Evolutionary conservation across 2,797 vertebrate species (phyloP).

Genomic region (Sorex maritimensis): DNA sequence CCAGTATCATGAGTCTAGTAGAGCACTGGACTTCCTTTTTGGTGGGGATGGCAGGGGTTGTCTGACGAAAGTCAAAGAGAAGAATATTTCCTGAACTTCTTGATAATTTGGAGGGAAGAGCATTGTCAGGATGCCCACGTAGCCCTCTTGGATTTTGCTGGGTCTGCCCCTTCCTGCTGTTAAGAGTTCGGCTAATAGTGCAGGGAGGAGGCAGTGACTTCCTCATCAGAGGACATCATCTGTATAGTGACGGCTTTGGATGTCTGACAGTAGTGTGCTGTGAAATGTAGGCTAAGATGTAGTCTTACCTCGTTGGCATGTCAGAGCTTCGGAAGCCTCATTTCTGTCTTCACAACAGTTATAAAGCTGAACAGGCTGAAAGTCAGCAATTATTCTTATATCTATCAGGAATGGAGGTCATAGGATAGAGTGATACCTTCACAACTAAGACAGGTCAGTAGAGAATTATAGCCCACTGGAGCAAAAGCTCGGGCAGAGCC

Average conservation of each 20-base stretch:
- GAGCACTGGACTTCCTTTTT: neutral
- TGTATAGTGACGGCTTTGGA: neutral
- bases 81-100: neutral
- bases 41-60: neutral
- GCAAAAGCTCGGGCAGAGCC: too few species aligned
- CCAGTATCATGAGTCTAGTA: neutral
- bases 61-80: neutral
- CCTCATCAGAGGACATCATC: neutral
- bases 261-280: too few species aligned
- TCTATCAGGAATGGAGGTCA: neutral
- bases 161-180: too few species aligned
- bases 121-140: neutral
- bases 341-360: neutral
- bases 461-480: too few species aligned
- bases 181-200: neutral
- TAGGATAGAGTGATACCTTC: neutral
- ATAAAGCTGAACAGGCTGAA: neutral
- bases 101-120: neutral
- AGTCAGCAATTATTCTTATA: constrained; percentile 13
- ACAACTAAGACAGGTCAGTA: too few species aligned
- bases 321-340: neutral
- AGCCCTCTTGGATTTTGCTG: neutral
- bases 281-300: neutral
- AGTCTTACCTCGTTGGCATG: neutral
- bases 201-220: neutral